Evolutionary conservation across 1,140 invertebrate genomes (phyloP).

Genomic region (Dryas iulia): DNA sequence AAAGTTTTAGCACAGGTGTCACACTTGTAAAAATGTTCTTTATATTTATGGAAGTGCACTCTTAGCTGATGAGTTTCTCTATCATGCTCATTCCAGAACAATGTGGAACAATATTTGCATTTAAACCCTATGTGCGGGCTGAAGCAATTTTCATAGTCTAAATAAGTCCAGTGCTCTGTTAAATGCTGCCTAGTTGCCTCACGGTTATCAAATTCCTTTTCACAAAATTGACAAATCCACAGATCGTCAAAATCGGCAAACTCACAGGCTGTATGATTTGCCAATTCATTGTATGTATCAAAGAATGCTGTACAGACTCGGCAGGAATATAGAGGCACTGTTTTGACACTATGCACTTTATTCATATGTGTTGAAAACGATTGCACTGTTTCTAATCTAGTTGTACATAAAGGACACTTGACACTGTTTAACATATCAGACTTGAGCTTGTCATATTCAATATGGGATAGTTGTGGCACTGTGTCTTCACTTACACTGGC

Average conservation of each 20-base stretch:
- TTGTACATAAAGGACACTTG: slow-evolving; percentile 58
- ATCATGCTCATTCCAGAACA: slow-evolving; percentile 77
- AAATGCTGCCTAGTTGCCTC: slow-evolving; percentile 61
- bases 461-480: slow-evolving; percentile 51
- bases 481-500: slow-evolving; percentile 51
- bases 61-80: slow-evolving; percentile 67
- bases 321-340: slow-evolving; percentile 60
- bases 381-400: slow-evolving; percentile 41
- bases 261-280: slow-evolving; percentile 56
- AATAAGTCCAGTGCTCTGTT: slow-evolving; percentile 59
- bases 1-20: slow-evolving; percentile 59
- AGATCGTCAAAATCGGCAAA: slow-evolving; percentile 67
- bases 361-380: slow-evolving; percentile 56
- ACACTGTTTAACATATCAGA: slow-evolving; percentile 42
- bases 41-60: slow-evolving; percentile 59
- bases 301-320: slow-evolving; percentile 68
- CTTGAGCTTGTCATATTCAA: slow-evolving; percentile 51
- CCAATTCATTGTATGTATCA: slow-evolving; percentile 59
- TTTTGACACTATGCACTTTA: slow-evolving; percentile 68
- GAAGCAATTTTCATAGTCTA: slow-evolving; percentile 71
- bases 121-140: slow-evolving; percentile 76
- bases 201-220: slow-evolving; percentile 70
- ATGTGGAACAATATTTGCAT: slow-evolving; percentile 68
- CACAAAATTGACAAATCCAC: slow-evolving; percentile 78
- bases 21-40: slow-evolving; percentile 72